These are phyloP conservation scores for Megamerina dolium DNA, from an alignment of 2,888 invertebrate genomes.

Conservation along the genomic window DNA sequence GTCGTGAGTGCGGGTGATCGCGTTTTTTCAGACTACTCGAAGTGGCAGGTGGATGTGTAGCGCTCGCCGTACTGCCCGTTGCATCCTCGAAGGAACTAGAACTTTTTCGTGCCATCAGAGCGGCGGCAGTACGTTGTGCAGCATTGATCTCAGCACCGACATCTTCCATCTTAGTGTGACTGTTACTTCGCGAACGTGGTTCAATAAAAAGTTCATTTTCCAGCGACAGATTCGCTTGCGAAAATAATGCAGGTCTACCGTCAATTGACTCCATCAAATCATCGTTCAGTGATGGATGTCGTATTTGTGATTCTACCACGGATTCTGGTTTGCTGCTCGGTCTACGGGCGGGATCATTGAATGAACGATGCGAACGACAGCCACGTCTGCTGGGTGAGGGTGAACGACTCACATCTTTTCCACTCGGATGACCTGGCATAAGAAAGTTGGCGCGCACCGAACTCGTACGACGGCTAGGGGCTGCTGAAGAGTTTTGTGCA, in stretches of 20 bases:
- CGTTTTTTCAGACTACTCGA: conserved; percentile 41
- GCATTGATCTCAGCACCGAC: conserved; percentile 36
- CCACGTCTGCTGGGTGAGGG: conserved; percentile 48
- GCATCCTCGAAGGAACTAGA: conserved; percentile 43
- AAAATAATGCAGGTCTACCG: conserved; percentile 31
- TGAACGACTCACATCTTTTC: conserved; percentile 43
- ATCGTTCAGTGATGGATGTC: conserved; percentile 49
- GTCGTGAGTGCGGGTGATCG: conserved; percentile 40
- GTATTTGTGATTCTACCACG: conserved; percentile 40
- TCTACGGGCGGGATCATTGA: conserved; percentile 43
- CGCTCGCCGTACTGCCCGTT: conserved; percentile 7
- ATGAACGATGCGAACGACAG: conserved; percentile 48
- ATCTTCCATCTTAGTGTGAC: conserved; percentile 46
- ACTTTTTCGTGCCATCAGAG: conserved; percentile 31
- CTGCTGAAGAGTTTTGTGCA: conserved; percentile 32
- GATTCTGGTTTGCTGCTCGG: conserved; percentile 43
- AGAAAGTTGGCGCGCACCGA: conserved; percentile 47
- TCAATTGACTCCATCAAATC: conserved; percentile 42
- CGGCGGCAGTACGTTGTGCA: conserved; percentile 18
- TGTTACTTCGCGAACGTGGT: conserved; percentile 46
- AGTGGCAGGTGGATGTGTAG: conserved; percentile 28
- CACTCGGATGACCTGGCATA: conserved; percentile 40
- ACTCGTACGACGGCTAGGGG: conserved; percentile 44
- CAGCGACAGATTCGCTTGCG: conserved; percentile 42
- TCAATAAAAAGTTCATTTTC: conserved; percentile 47